Base-by-base conservation (phyloP, 2,113 vertebrate species). In the Callaeas wilsoni region DNA sequence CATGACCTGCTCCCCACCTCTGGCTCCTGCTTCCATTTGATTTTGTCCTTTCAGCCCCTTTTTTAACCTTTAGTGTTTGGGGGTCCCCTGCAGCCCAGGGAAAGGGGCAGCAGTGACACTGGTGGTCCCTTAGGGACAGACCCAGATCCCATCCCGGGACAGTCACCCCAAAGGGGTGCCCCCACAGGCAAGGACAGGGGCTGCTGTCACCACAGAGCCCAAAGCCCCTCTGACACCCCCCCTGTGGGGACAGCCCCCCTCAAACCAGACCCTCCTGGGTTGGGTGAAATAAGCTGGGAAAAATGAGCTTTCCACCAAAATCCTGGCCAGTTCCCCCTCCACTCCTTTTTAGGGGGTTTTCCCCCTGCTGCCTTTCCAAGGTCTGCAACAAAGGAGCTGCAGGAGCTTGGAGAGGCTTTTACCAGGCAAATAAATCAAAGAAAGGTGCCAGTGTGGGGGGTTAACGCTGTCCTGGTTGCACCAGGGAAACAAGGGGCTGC, bases 181-280 rank as follows among this genome's bases (percentile, higher is more conserved):
- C 77, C 47, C 21, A 3, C 0, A 0, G 47, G 37, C 39, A 29
- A 25, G 52, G 39, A 23, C 4, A n/a, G 44, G 32, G 8, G 12
- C 57, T 65, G 64, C 62, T 25, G 29, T 6, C 77, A 57, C 12
- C 0, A 0, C 63, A 53, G 41, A 60, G 57, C 57, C 55, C 3
- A 3, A 4, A 14, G 22, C 30, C 33, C 25, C 15, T 47, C 64
- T 6, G 1, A 5, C 41, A 6, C 16, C 26, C 14, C 41, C n/a
- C 6, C 52, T 25, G 50, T 8, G 22, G 39, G 52, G 35, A 71
- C 0, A 5, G 18, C 10, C 2, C 12, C 60, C 65, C 49, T 9
- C 16, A 17, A 16, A 14, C 7, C 79, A 83, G 35, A 26, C 22
- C n/a, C 20, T 53, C 33, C 67, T 0, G 1, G 49, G 26, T 41